Percentiles rank a stretch among this genome's conserved stretches.
Evolutionary conservation across 2,888 invertebrate species (phyloP).

Genomic region (Anticlea derivata): DNA sequence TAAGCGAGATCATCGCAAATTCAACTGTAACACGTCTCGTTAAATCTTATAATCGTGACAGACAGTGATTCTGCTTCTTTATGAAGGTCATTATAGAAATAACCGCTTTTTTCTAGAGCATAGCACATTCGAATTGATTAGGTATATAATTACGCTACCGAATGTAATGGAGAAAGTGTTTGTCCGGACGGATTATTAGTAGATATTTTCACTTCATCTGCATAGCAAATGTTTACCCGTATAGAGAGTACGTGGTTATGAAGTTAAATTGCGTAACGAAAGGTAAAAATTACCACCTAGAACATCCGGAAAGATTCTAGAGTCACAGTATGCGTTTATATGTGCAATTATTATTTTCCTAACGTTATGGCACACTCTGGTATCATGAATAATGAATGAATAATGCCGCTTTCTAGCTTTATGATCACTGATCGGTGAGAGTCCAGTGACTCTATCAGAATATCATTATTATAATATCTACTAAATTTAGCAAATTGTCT

Average conservation of each 20-base stretch:
- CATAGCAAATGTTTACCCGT: conserved; percentile 45
- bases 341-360: conserved; percentile 12
- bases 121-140: conserved; percentile 41
- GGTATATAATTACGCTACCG: conserved; percentile 47
- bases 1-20: conserved; percentile 7
- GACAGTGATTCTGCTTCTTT: conserved; percentile 2
- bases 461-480: too few relatives aligned
- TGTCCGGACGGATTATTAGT: conserved; percentile 39
- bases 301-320: conserved; percentile 8
- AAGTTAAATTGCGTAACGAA: conserved; percentile 38
- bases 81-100: conserved; percentile 21
- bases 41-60: conserved; percentile 7
- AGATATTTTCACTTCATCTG: conserved; percentile 48
- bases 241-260: conserved; percentile 47
- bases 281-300: conserved; percentile 20
- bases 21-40: conserved; percentile 12
- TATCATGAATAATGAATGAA: conserved; percentile 8
- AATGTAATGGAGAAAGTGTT: conserved; percentile 49
- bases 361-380: not conserved
- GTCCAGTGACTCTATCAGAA: not conserved
- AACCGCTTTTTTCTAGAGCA: conserved; percentile 26
- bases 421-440: not conserved
- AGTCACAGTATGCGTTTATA: conserved; percentile 8
- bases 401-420: conserved; percentile 3
- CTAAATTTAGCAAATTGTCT: too few relatives aligned